phyloP scores from a whole-genome alignment of 2,888 invertebrate species.

The Drosophila helvetica region DNA sequence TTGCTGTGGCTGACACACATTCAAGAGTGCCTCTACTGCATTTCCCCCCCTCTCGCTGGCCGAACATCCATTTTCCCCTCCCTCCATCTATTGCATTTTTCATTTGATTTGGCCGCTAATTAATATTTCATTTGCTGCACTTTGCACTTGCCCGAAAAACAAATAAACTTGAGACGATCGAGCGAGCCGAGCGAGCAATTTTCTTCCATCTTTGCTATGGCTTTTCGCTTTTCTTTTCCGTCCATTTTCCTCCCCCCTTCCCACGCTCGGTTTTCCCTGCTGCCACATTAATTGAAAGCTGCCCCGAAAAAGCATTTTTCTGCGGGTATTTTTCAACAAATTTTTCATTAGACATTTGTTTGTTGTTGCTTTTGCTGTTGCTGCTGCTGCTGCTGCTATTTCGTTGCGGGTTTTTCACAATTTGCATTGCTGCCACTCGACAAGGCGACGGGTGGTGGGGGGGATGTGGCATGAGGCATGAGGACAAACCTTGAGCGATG shows the following conservation, averaged over 20 bases:
- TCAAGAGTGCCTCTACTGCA: neutral
- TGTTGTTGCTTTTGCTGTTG: constrained; percentile 17
- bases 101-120: constrained; percentile 39
- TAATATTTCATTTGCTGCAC: constrained; percentile 54
- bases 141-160: constrained; percentile 26
- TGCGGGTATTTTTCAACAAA: constrained; percentile 35
- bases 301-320: constrained; percentile 24
- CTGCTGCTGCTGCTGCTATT: constrained; percentile 6
- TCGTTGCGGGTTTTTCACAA: constrained; percentile 52
- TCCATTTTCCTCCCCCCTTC: constrained; percentile 26
- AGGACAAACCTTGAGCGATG: constrained; percentile 28
- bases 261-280: neutral
- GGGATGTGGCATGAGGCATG: neutral
- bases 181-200: constrained; percentile 20
- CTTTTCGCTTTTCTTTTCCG: constrained; percentile 3
- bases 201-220: constrained; percentile 45
- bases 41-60: neutral
- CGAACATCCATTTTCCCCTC: constrained; percentile 9
- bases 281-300: constrained; percentile 40
- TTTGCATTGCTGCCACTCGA: constrained; percentile 29
- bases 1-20: constrained; percentile 30
- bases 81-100: constrained; percentile 40
- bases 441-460: neutral
- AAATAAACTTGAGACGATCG: too few species aligned
- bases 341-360: constrained; percentile 59